phyloP scores from a whole-genome alignment of 2,113 vertebrate genomes.

The Cairina moschata region DNA sequence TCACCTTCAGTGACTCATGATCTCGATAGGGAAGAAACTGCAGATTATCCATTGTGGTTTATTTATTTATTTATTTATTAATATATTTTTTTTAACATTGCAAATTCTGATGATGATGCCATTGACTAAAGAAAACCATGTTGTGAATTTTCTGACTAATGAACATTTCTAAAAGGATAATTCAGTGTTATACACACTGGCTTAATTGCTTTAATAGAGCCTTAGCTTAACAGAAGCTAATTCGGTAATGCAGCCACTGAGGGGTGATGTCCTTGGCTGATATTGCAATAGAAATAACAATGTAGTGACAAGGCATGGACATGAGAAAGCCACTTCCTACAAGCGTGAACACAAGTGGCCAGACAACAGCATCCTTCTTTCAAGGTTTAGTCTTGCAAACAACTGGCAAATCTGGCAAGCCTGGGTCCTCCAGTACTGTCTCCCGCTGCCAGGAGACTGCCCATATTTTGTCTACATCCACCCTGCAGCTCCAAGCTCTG shows the following conservation, averaged over 20 bases:
- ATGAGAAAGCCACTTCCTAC: not conserved
- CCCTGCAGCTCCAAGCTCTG: not conserved
- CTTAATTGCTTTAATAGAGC: not conserved
- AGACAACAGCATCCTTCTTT: not conserved
- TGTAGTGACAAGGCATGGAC: not conserved
- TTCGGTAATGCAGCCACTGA: not conserved
- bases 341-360: not conserved
- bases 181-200: not conserved
- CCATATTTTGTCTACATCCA: not conserved
- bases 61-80: not conserved
- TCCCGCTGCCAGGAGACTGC: not conserved
- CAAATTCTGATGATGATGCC: not conserved
- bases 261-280: not conserved
- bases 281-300: not conserved
- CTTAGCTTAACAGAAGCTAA: not conserved
- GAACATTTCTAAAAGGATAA: not conserved
- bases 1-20: not conserved
- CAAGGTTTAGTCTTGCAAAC: not conserved
- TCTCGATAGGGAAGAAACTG: not conserved
- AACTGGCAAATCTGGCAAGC: not conserved
- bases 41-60: not conserved
- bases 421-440: not conserved
- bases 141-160: not conserved
- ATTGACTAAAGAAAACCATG: not conserved
- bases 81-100: not conserved